Evolutionary conservation across 2,888 invertebrate genomes (phyloP).

Genomic region (Cyclophora albipunctata): DNA sequence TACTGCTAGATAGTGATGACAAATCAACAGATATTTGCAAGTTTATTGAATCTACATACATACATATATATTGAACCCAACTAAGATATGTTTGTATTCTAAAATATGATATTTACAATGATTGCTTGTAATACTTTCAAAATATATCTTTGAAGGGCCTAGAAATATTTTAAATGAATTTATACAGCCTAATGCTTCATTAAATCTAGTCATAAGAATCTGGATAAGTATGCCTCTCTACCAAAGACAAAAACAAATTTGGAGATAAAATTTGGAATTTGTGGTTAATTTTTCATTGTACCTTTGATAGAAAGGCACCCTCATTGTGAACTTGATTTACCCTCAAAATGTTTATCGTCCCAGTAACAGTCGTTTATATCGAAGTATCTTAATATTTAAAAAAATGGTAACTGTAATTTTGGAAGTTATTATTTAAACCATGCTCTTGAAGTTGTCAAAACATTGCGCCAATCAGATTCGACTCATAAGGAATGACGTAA

Average conservation of each 20-base stretch:
- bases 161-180: slow-evolving; percentile 23
- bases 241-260: no score
- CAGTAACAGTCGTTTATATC: no score
- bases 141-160: slow-evolving; percentile 18
- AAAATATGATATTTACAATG: slow-evolving; percentile 53
- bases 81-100: slow-evolving; percentile 42
- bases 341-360: no score
- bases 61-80: slow-evolving; percentile 33
- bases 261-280: not conserved
- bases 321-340: no score
- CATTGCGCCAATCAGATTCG: no score
- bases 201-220: slow-evolving; percentile 46
- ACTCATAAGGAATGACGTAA: no score
- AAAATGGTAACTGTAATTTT: no score
- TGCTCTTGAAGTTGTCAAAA: no score
- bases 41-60: slow-evolving; percentile 6
- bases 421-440: no score
- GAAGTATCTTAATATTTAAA: no score
- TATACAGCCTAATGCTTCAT: slow-evolving; percentile 34
- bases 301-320: not conserved
- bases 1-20: slow-evolving; percentile 1
- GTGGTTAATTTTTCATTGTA: not conserved
- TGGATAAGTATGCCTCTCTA: slow-evolving; percentile 2
- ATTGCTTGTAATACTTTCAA: slow-evolving; percentile 10
- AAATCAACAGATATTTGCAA: slow-evolving; percentile 1